These are phyloP conservation scores for Nemopilema nomurai DNA, from an alignment of 30 jellyfish, hydroid and myxozoan genomes.

Conservation along the genomic window DNA sequence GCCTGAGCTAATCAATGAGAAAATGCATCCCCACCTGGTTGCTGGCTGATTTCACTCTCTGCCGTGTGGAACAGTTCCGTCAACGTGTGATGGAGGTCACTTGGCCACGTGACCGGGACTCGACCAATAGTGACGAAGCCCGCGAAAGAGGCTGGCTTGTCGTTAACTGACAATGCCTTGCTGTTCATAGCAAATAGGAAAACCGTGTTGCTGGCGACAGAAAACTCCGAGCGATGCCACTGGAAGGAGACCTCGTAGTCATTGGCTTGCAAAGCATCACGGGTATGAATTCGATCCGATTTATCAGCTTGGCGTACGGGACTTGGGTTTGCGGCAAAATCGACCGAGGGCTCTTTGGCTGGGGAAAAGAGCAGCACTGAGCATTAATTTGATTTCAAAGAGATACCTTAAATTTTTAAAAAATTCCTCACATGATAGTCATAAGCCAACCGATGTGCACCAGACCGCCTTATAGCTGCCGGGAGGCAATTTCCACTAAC, in stretches of 20 bases:
- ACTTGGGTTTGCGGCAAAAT: neutral
- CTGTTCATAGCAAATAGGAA: slow-evolving; percentile 66
- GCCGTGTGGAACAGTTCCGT: slow-evolving; percentile 60
- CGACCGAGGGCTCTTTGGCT: slow-evolving; percentile 9
- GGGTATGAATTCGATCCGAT: slow-evolving; percentile 67
- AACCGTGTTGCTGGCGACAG: neutral
- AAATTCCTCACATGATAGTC: no score
- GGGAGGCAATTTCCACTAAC: no score
- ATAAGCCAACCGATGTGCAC: no score
- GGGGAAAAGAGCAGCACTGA: neutral
- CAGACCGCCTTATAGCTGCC: no score
- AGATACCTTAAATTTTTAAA: no score
- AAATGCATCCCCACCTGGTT: slow-evolving; percentile 15
- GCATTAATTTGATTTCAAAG: no score
- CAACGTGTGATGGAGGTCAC: slow-evolving; percentile 33
- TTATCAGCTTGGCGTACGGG: slow-evolving; percentile 56
- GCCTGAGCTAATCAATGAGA: neutral
- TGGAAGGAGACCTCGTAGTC: slow-evolving; percentile 76
- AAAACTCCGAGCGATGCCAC: slow-evolving; percentile 72
- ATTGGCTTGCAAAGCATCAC: slow-evolving; percentile 81
- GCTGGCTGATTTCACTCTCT: slow-evolving; percentile 47
- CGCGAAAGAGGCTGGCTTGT: slow-evolving; percentile 69
- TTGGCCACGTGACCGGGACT: slow-evolving; percentile 18
- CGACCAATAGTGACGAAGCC: slow-evolving; percentile 27
- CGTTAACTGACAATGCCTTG: slow-evolving; percentile 60